A percentile compares a stretch with the other conserved stretches of the same genome.
phyloP scores from a whole-genome alignment of 2,797 vertebrate genomes.

The Oceanodroma leucorhoa region DNA sequence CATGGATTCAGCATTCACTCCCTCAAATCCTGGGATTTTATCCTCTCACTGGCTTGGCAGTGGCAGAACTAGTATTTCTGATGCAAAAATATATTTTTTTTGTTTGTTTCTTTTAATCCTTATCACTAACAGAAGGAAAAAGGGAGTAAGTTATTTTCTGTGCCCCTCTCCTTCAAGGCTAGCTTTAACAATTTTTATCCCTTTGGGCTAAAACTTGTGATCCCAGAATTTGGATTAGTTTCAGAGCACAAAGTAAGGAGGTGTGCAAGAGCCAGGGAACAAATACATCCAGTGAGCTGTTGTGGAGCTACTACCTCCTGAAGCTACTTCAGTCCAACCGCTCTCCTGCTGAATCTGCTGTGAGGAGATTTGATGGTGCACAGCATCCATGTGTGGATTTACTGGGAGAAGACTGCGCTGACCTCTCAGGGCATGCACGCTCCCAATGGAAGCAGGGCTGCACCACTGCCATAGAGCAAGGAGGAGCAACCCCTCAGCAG shows the following conservation, averaged over 20 bases:
- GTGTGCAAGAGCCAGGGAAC: background rate
- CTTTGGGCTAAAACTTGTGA: background rate
- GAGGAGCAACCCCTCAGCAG: background rate
- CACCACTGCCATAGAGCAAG: fast-evolving
- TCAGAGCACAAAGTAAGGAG: background rate
- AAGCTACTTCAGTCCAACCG: background rate
- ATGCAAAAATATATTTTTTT: background rate
- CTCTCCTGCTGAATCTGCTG: background rate
- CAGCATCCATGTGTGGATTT: background rate
- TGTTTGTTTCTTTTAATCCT: background rate
- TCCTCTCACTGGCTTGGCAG: background rate
- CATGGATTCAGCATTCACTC: background rate
- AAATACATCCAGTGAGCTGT: background rate
- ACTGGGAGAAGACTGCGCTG: background rate
- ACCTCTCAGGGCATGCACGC: fast-evolving
- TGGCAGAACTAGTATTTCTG: background rate
- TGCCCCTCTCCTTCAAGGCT: background rate
- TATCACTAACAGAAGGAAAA: background rate
- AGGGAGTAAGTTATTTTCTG: background rate
- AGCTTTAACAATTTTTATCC: background rate
- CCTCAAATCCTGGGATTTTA: background rate
- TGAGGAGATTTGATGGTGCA: background rate
- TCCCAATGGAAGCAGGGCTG: background rate
- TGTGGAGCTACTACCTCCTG: background rate
- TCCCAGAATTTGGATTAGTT: background rate